phyloP scores from a whole-genome alignment of 92 coral and sea anemone genomes.

The Blastomussa wellsi region DNA sequence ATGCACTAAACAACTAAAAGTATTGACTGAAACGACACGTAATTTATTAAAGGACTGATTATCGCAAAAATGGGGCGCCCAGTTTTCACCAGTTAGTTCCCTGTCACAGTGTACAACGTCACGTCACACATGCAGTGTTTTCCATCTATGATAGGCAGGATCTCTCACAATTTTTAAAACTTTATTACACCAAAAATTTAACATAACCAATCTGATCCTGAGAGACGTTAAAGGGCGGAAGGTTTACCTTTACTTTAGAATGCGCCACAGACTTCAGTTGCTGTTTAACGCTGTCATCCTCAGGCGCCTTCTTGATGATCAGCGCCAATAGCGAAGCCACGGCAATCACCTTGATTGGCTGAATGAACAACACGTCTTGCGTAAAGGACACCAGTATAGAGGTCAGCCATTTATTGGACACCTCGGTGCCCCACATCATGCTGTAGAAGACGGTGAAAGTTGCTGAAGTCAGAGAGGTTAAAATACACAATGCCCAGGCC shows the following conservation, averaged over 20 bases:
- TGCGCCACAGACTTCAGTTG: slow-evolving; percentile 26
- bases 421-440: slow-evolving; percentile 91
- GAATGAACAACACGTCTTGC: slow-evolving; percentile 91
- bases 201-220: too few relatives aligned
- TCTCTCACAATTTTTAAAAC: too few relatives aligned
- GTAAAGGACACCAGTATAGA: slow-evolving; percentile 91
- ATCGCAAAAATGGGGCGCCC: background rate
- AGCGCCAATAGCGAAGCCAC: slow-evolving; percentile 84
- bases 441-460: slow-evolving; percentile 91
- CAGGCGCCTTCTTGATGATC: slow-evolving; percentile 88
- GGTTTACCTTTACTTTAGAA: slow-evolving; percentile 47
- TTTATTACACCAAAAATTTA: too few relatives aligned
- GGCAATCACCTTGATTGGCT: slow-evolving; percentile 86
- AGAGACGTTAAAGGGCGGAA: background rate
- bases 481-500: slow-evolving; percentile 73
- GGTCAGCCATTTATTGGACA: slow-evolving; percentile 90
- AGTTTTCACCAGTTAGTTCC: too few relatives aligned
- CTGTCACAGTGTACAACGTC: too few relatives aligned
- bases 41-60: background rate
- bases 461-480: slow-evolving; percentile 78
- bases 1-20: background rate
- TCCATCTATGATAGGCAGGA: too few relatives aligned
- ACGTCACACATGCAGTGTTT: too few relatives aligned
- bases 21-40: background rate
- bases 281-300: slow-evolving; percentile 67